Conservation (phyloP, 2,888 invertebrate genomes). For the Rhamnusium bicolor region DNA sequence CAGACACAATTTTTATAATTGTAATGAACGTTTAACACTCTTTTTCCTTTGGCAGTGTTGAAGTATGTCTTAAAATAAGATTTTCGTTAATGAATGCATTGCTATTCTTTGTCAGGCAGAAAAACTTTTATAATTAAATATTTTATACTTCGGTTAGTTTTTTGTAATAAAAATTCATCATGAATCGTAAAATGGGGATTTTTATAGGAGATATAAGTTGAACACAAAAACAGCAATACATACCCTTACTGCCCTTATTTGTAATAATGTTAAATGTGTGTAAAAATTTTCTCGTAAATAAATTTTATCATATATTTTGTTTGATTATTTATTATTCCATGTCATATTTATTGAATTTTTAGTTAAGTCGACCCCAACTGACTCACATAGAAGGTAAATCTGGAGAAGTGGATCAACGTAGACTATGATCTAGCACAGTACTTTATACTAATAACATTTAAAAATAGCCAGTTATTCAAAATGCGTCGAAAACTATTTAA, state of each 20-base stretch:
- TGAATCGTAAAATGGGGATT: not conserved
- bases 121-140: not conserved
- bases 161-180: not conserved
- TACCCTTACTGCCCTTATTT: constrained; percentile 11
- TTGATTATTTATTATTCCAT: not conserved
- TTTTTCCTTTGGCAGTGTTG: too few relatives aligned
- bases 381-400: too few relatives aligned
- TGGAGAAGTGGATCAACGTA: too few relatives aligned
- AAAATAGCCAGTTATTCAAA: too few relatives aligned
- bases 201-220: not conserved
- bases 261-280: not conserved
- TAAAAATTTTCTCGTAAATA: constrained; percentile 1
- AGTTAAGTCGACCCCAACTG: too few relatives aligned
- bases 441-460: too few relatives aligned
- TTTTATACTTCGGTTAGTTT: not conserved
- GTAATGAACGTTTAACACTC: too few relatives aligned
- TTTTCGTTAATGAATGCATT: not conserved
- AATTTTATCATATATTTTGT: constrained; percentile 2
- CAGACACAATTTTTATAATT: too few relatives aligned
- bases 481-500: too few relatives aligned
- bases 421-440: too few relatives aligned
- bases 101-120: not conserved
- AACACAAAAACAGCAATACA: constrained; percentile 5
- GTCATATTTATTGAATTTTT: too few relatives aligned
- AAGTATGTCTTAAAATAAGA: too few relatives aligned